These are phyloP conservation scores for Dynastes tityus DNA, from an alignment of 2,888 invertebrate genomes.

Conservation along the genomic window DNA sequence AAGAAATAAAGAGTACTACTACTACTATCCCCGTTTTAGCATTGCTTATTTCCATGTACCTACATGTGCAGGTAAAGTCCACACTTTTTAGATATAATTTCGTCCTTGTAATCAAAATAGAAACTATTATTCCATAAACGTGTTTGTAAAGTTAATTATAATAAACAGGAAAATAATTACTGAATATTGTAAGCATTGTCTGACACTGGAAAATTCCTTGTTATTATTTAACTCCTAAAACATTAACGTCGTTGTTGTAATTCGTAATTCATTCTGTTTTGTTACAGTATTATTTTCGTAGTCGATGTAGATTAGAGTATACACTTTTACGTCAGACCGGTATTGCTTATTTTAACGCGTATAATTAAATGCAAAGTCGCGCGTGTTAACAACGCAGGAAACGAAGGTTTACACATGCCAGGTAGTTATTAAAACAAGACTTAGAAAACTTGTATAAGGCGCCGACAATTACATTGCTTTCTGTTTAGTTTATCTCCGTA, in stretches of 20 bases:
- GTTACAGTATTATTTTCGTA: background rate
- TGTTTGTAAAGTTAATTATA: too few species aligned
- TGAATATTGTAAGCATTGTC: too few species aligned
- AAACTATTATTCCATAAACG: background rate
- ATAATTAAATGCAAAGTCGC: slow-evolving; percentile 8
- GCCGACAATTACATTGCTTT: slow-evolving; percentile 32
- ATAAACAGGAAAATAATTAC: too few species aligned
- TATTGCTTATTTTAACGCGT: background rate
- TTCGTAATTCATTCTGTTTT: too few species aligned
- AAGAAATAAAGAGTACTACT: too few species aligned
- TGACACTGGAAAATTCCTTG: too few species aligned
- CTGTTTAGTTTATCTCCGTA: slow-evolving; percentile 24
- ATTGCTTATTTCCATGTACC: too few species aligned
- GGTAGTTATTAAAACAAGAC: slow-evolving; percentile 11
- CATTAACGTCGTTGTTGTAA: too few species aligned
- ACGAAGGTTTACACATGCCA: slow-evolving; percentile 4
- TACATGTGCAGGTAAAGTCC: too few species aligned
- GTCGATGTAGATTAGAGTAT: background rate
- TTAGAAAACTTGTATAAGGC: slow-evolving; percentile 24
- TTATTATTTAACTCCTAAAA: too few species aligned
- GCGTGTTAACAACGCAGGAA: slow-evolving; percentile 20
- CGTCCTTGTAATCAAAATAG: background rate
- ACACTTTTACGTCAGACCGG: background rate
- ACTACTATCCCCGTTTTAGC: too few species aligned
- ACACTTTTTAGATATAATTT: too few species aligned